A percentile compares a stretch with the other conserved stretches of the same genome.
These are phyloP conservation scores for Diabrotica virgifera DNA, from an alignment of 1,140 invertebrate species.

Conservation along the genomic window DNA sequence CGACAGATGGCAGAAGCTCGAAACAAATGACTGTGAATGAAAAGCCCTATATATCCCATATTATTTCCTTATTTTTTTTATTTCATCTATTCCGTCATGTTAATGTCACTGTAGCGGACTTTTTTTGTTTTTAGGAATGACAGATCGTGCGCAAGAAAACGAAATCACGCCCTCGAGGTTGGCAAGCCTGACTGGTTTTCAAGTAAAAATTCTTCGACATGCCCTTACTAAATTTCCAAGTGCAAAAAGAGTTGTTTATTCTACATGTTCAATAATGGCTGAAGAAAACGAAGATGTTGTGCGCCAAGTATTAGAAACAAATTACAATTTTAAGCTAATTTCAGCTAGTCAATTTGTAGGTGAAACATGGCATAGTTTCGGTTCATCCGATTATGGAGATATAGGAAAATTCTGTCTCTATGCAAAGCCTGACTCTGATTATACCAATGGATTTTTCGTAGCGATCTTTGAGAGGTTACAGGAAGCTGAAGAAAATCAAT, in stretches of 20 bases:
- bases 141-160: conserved; percentile 49
- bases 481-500: conserved; percentile 40
- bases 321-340: conserved; percentile 62
- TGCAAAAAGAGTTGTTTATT: conserved; percentile 86
- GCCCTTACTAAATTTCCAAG: conserved; percentile 80
- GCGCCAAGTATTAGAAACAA: conserved; percentile 57
- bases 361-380: conserved; percentile 65
- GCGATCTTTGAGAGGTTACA: conserved; percentile 74
- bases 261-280: conserved; percentile 86
- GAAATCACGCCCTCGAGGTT: conserved; percentile 53
- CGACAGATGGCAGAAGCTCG: too few species aligned
- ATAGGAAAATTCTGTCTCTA: conserved; percentile 76
- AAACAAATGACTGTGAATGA: too few species aligned
- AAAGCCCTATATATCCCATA: neutral
- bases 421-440: conserved; percentile 67
- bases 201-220: conserved; percentile 80
- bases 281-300: conserved; percentile 94
- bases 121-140: conserved; percentile 32
- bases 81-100: neutral
- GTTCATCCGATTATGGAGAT: conserved; percentile 58
- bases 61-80: neutral
- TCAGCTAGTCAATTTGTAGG: conserved; percentile 58
- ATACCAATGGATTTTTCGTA: conserved; percentile 92
- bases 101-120: neutral
- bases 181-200: conserved; percentile 72